Evolutionary conservation across 2,113 vertebrate genomes (phyloP).

Genomic region (Thalassarche chlororhynchos): DNA sequence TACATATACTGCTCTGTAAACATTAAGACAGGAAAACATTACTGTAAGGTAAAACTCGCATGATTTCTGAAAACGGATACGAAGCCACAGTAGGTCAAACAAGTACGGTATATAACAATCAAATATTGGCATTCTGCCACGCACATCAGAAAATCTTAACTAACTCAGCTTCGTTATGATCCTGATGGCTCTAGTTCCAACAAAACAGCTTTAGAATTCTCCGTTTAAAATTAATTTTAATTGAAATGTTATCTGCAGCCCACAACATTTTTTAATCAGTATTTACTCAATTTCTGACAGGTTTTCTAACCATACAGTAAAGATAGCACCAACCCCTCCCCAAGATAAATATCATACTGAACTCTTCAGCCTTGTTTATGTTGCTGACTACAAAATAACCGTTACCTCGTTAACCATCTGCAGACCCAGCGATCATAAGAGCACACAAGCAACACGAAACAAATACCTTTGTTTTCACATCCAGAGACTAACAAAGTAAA

Average conservation of each 20-base stretch:
- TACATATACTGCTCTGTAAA: neutral
- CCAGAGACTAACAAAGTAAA: neutral
- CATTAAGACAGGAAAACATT: neutral
- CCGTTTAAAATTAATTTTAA: neutral
- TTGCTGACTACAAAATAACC: neutral
- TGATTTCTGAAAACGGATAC: neutral
- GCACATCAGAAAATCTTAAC: neutral
- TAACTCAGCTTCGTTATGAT: neutral
- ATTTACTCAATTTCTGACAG: conserved; percentile 2
- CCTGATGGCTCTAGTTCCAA: neutral
- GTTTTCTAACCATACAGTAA: neutral
- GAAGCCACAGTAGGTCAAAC: neutral
- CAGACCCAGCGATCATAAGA: neutral
- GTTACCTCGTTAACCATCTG: neutral
- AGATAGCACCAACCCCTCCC: neutral
- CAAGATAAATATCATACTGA: neutral
- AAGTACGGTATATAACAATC: neutral
- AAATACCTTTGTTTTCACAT: neutral
- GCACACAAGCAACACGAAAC: neutral
- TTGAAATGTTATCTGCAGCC: neutral
- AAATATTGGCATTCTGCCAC: neutral
- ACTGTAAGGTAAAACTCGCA: neutral
- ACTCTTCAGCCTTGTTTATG: neutral
- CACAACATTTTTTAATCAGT: neutral
- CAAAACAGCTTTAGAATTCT: neutral